A percentile compares a stretch with the other conserved stretches of the same genome.
These are phyloP conservation scores for Conus ventricosus DNA, from an alignment of 1,140 invertebrate genomes.

Conservation along the genomic window DNA sequence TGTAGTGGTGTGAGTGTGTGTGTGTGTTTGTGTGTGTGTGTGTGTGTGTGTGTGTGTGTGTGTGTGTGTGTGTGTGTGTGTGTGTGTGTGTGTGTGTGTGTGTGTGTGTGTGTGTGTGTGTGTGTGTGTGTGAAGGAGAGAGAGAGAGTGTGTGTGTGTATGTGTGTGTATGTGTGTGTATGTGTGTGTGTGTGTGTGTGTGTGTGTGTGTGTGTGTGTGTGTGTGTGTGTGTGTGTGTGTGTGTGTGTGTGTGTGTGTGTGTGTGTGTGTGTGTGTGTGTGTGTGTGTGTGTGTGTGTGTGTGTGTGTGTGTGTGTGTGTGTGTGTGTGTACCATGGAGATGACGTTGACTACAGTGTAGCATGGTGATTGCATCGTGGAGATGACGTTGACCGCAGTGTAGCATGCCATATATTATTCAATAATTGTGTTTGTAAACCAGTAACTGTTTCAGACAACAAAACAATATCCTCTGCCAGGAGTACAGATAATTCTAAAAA, in stretches of 20 bases:
- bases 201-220: neutral
- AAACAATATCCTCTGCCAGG: no score
- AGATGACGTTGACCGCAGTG: no score
- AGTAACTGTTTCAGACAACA: no score
- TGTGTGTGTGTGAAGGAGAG: slow-evolving; percentile 9
- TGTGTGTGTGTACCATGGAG: no score
- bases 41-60: slow-evolving; percentile 6
- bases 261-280: slow-evolving; percentile 11
- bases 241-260: slow-evolving; percentile 2
- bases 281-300: slow-evolving; percentile 15
- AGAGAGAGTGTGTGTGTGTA: neutral
- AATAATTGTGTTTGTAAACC: no score
- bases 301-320: no score
- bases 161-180: slow-evolving; percentile 2
- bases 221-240: neutral
- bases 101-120: slow-evolving; percentile 15
- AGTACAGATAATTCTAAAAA: no score
- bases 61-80: slow-evolving; percentile 9
- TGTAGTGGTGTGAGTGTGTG: no score
- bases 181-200: slow-evolving; percentile 15
- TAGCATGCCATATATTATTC: no score
- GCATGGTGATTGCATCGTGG: no score
- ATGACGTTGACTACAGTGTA: no score
- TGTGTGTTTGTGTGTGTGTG: no score
- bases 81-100: slow-evolving; percentile 15